Evolutionary conservation across 2,113 vertebrate species (phyloP), one percentile per base, ranked within the genome.

Genomic region (Piaya cayana): DNA sequence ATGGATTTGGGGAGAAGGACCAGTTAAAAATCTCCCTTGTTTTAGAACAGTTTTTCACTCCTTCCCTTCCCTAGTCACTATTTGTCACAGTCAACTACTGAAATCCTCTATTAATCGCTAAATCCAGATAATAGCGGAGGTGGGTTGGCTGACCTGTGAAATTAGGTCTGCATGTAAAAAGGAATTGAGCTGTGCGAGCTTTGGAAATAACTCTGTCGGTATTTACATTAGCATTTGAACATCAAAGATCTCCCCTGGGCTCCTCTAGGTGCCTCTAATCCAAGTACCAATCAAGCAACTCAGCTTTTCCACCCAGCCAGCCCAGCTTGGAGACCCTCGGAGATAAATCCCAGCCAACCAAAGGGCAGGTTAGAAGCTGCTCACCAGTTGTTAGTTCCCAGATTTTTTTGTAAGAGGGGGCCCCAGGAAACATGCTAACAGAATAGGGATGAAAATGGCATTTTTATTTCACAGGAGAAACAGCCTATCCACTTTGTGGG

Each of bases 151-250:
- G 92, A 90, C 94, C 86, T 93, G 90, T 91, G 96, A 95, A 95
- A 96, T 94, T 85, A 95, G 95, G 97, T 95, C 90, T 88, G 82
- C 86, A 95, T 94, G 92, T 83, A 85, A 83, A 94, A 91, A 95
- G 90, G 82, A 95, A 88, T 72, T 83, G 83, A 91, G 79, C 89
- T 91, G 86, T 86, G n/a, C 5, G 34, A 86, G 93, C 82, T 94
- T 90, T 92, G 96, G 90, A 94, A 93, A 94, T 96, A 92, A 86
- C 89, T 95, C 86, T 76, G 88, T 91, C 27, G 58, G 86, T 87
- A 90, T 93, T 91, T 93, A 77, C 36, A 45, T 75, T 91, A 95
- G 78, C 68, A 50, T 83, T 59, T 77, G 86, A 86, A 85, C 86
- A 84, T 95, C 90, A 81, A 85, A 76, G 47, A 65, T 92, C 86